Percentiles rank a stretch among this genome's conserved stretches.
phyloP scores from a whole-genome alignment of 1,140 invertebrate genomes.

The Helicoverpa armigera region DNA sequence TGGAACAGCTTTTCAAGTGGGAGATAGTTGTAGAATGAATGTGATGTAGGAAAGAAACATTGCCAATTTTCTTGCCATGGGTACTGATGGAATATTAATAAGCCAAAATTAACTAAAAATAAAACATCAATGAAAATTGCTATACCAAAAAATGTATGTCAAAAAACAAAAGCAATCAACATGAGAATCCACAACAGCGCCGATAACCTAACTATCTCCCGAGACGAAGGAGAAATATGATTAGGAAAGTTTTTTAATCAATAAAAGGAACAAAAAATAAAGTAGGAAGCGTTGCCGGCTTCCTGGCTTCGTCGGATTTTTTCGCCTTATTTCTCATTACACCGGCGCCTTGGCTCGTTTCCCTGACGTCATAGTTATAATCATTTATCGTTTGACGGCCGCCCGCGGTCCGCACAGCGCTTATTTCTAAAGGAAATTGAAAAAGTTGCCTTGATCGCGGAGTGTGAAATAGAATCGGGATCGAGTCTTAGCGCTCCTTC shows the following conservation, averaged over 20 bases:
- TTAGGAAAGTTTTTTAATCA: slow-evolving; percentile 84
- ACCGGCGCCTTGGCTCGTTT: slow-evolving; percentile 65
- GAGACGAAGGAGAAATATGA: slow-evolving; percentile 64
- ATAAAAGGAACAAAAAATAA: slow-evolving; percentile 74
- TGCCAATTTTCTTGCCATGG: no score
- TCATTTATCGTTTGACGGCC: slow-evolving; percentile 80
- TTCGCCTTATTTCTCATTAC: slow-evolving; percentile 79
- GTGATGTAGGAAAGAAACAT: no score
- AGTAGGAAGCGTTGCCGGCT: slow-evolving; percentile 55
- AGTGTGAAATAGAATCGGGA: slow-evolving; percentile 54
- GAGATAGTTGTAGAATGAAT: no score
- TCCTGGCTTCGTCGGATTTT: slow-evolving; percentile 59
- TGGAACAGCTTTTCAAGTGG: no score
- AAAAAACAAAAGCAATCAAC: slow-evolving; percentile 44
- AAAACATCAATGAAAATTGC: slow-evolving; percentile 7
- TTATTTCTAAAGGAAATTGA: slow-evolving; percentile 73
- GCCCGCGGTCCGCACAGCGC: slow-evolving; percentile 53
- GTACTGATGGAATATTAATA: neutral
- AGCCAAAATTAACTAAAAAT: neutral
- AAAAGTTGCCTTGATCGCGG: slow-evolving; percentile 76
- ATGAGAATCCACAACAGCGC: slow-evolving; percentile 45
- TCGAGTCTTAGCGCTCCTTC: slow-evolving; percentile 31
- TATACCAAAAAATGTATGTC: slow-evolving; percentile 7
- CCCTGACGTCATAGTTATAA: slow-evolving; percentile 73
- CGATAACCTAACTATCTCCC: slow-evolving; percentile 60